Percentiles rank a stretch among this genome's conserved stretches.
Conservation (phyloP, 2,797 vertebrate species). For the Orientallactaga sibirica region DNA sequence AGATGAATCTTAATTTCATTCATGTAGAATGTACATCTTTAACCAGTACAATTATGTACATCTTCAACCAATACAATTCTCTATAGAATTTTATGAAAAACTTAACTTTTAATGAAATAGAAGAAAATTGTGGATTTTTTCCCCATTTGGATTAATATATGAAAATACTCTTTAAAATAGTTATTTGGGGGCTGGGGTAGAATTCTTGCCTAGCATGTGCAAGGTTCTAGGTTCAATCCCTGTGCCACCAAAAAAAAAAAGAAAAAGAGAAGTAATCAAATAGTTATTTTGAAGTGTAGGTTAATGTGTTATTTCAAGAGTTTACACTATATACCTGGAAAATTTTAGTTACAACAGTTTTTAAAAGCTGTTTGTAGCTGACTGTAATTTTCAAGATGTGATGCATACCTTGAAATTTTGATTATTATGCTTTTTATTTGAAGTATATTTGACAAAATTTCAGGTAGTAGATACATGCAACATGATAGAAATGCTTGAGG, state of each 20-base stretch:
- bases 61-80: background rate
- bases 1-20: too few relatives aligned
- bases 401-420: slow-evolving; percentile 47
- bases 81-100: background rate
- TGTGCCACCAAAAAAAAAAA: background rate
- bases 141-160: background rate
- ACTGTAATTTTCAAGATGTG: slow-evolving; percentile 19
- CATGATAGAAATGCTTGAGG: background rate
- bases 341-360: background rate
- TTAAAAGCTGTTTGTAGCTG: background rate
- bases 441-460: slow-evolving; percentile 25
- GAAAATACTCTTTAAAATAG: slow-evolving; percentile 41
- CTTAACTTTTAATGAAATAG: slow-evolving; percentile 34
- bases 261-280: background rate
- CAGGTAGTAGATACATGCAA: background rate
- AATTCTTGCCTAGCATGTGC: background rate
- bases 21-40: too few relatives aligned
- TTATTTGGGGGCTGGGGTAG: background rate
- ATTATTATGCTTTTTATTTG: slow-evolving; percentile 43
- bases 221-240: background rate
- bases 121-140: background rate
- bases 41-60: too few relatives aligned
- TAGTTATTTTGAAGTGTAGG: background rate
- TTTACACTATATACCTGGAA: slow-evolving; percentile 22
- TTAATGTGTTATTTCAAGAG: slow-evolving; percentile 21